Base-by-base conservation (phyloP, 2,888 invertebrate species). In the Leucoptera coffeella region DNA sequence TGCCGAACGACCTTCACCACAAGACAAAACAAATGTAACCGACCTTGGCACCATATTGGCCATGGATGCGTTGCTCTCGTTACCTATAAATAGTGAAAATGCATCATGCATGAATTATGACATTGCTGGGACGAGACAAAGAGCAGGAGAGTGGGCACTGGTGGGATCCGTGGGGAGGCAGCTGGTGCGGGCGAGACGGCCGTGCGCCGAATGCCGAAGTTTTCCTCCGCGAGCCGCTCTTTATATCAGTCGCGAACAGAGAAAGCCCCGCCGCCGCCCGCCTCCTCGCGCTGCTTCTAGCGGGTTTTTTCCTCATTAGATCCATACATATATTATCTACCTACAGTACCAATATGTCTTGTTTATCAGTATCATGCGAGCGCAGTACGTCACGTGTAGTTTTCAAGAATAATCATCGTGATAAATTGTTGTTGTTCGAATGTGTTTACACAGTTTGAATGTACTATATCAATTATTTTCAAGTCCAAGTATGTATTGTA, bases 241-340 rank as follows among this genome's bases (percentile, higher is more conserved):
- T 69, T 69, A 69, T 69, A 69, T 62, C 53, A 49, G 48, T 44
- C 48, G 50, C 42, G 43, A 17, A 52, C 55, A 64, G 67, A 65
- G 65, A 67, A 69, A 67, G 67, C 65, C 30, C 30, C 17, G 67
- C 49, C 60, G 45, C 57, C 61, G 54, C 64, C 53, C 62, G 45
- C 56, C 50, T 46, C 52, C 32, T 50, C 57, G 43, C 50, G 35
- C 47, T 47, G 46, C 44, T 51, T 41, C 47, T 54, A 54, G 59
- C 58, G 62, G 67, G 67, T 69, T 67, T 69, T 69, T 69, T 69
- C 69, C 69, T 69, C 64, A 56, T 64, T 62, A 62, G 52, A 52
- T 54, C 50, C 50, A 49, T 55, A 47, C 47, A 52, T 27, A 50
- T 55, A 49, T 47, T n/a, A 53, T 48, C 48, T 48, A 50, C 50